Base-by-base conservation (phyloP, 1,140 invertebrate genomes). In the Rhagoletis pomonella region DNA sequence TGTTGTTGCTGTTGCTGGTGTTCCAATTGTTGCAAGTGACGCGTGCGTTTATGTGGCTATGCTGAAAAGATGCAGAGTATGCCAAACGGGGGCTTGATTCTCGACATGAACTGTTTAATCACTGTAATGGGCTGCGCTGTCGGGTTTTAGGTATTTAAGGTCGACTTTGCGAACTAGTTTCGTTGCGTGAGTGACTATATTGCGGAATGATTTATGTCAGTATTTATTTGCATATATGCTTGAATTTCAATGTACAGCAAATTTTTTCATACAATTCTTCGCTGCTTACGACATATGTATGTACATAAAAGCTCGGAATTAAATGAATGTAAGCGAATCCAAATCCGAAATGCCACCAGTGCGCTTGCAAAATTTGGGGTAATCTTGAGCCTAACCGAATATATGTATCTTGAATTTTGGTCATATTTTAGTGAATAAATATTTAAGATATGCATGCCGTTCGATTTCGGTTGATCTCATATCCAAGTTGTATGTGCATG, bases 131-230 rank as follows among this genome's bases (percentile, higher is more conserved):
- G 60, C 17, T 62, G n/a, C 29, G 44, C 50, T 55, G 47, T 81
- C 55, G 67, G 42, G 29, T 73, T 73, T 73, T 50, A 73, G 39
- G 42, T 12, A 47, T 73, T 73, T 81, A 55, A 81, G 73, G 73
- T 81, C 73, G 73, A 55, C 73, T 58, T 58, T 81, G 67, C 17
- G 73, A 50, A 47, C 73, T 81, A 17, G 19, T 81, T 81, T 58
- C 7, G 73, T 55, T 50, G 44, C 47, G 9, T 81, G 44, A 81
- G 5, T 55, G 73, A 55, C n/a, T n/a, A n/a, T n/a, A n/a, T 19
- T 44, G 44, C 9, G 47, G 42, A 29, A 0, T 81, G 17, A 81
- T 81, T 81, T 81, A 81, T 81, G 73, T 42, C 10, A 55, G 17
- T 55, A 81, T 55, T 55, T 55, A 81, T 81, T 81, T 81, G 47